Conservation (phyloP, 2,113 vertebrate genomes). For the Potamarius usumacintae region DNA sequence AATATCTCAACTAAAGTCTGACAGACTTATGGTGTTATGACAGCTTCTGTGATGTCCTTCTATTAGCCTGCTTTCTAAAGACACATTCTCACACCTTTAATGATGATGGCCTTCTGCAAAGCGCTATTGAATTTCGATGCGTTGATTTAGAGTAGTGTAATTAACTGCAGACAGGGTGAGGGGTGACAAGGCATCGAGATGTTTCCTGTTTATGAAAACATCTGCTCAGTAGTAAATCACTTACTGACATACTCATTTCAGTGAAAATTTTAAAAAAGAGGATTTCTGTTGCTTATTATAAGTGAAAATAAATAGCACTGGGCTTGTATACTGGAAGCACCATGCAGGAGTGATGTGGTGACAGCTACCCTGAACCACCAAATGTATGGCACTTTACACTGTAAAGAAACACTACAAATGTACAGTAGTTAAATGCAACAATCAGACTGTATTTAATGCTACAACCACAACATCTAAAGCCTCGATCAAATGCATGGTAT, state of each 20-base stretch:
- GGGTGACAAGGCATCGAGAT: slow-evolving; percentile 11
- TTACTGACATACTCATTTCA: background rate
- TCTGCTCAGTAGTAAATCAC: slow-evolving; percentile 34
- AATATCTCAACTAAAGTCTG: slow-evolving; percentile 24
- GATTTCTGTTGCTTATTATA: background rate
- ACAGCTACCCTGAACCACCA: background rate
- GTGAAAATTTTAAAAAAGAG: slow-evolving; percentile 5
- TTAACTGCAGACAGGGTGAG: slow-evolving; percentile 43
- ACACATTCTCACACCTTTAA: slow-evolving; percentile 50
- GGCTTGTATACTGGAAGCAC: background rate
- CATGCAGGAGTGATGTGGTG: background rate
- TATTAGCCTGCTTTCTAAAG: slow-evolving; percentile 27
- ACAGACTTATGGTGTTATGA: slow-evolving; percentile 35
- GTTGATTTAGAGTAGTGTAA: slow-evolving; percentile 38
- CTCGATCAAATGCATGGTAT: background rate
- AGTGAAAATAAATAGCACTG: background rate
- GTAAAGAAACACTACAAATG: slow-evolving; percentile 1
- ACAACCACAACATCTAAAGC: background rate
- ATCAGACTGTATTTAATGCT: background rate
- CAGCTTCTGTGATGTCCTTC: slow-evolving; percentile 32
- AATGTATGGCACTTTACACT: background rate
- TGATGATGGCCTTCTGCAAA: slow-evolving; percentile 34
- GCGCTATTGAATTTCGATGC: slow-evolving; percentile 42
- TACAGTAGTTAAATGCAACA: background rate
- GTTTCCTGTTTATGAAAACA: slow-evolving; percentile 39